A percentile compares a stretch with the other conserved stretches of the same genome.
phyloP scores from a whole-genome alignment of 2,113 vertebrate species.

The Brevimyrus niger region DNA sequence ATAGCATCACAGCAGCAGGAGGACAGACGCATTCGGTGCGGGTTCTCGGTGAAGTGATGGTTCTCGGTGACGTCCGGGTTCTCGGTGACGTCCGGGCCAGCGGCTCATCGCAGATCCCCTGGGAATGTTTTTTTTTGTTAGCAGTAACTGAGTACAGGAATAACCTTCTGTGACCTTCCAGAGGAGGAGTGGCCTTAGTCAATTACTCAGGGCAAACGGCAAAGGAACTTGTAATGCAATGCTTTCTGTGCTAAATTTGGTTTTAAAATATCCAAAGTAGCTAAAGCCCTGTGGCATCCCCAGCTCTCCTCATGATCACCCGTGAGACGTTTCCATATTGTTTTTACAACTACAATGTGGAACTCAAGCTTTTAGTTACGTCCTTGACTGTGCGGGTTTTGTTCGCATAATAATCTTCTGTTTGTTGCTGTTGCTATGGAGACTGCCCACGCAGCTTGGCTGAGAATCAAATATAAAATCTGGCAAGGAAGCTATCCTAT shows the following conservation, averaged over 20 bases:
- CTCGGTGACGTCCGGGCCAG: not conserved
- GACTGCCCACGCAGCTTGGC: constrained; percentile 34
- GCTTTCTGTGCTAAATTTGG: not conserved
- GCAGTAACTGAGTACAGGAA: not conserved
- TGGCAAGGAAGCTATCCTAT: constrained; percentile 22
- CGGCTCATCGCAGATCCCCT: not conserved
- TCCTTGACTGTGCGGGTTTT: constrained; percentile 17
- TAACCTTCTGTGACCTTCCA: not conserved
- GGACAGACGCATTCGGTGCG: not conserved
- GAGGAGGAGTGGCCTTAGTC: not conserved
- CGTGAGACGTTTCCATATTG: not conserved
- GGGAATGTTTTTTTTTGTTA: not conserved
- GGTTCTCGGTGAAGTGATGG: no score
- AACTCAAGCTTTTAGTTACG: constrained; percentile 28
- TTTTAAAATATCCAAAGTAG: not conserved
- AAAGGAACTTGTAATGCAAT: not conserved
- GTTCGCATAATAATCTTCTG: constrained; percentile 27
- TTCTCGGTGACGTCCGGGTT: not conserved
- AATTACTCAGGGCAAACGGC: not conserved
- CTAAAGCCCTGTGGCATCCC: not conserved
- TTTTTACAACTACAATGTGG: constrained; percentile 46
- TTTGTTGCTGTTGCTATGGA: constrained; percentile 50
- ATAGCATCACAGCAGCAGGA: not conserved
- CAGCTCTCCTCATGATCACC: not conserved
- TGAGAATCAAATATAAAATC: constrained; percentile 18